Base-by-base conservation (phyloP, 2,797 vertebrate species). In the Etheostoma perlongum region DNA sequence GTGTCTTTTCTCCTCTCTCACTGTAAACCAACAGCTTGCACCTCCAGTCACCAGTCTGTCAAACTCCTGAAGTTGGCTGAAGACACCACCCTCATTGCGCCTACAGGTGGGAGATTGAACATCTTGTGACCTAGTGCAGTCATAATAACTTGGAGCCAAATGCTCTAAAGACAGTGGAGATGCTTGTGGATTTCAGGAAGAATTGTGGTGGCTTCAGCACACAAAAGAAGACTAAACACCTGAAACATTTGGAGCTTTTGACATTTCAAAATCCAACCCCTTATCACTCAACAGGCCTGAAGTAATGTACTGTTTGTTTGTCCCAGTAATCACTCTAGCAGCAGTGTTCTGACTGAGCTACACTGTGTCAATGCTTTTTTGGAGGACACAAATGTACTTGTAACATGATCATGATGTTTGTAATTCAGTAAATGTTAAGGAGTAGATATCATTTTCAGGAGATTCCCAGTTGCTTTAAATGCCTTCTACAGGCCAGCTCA, bases 401-500 rank as follows among this genome's bases (percentile, higher is more conserved):
- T 62, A 63, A 67, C 23, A 21, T 49, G 53, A 76, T 59, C 59
- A 57, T 44, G 23, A 40, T n/a, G 57, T 52, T 36, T 62, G 36
- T 16, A 57, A 33, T 25, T 46, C 13, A 69, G 54, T 60, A 74
- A 71, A 44, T 9, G 57, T 23, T 42, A 12, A 25, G 0, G 16
- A 59, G 66, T 10, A 11, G 44, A 13, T 40, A 19, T 67, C 2
- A 8, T 16, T 44, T 30, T 49, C n/a, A 40, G 36, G 36, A 40
- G 36, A 40, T 10, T 36, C 42, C 10, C 21, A 10, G 25, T 2
- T 9, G 10, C 3, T n/a, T 21, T 6, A 21, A n/a, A 42, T 77
- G 86, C 70, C 72, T 67, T 75, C 83, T 64, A 70, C 12, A 66
- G 78, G 49, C 25, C 46, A 40, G 40, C 4, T 15, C 1, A 10